Evolutionary conservation across 2,797 vertebrate genomes (phyloP).

Genomic region (Australoheros facetus): DNA sequence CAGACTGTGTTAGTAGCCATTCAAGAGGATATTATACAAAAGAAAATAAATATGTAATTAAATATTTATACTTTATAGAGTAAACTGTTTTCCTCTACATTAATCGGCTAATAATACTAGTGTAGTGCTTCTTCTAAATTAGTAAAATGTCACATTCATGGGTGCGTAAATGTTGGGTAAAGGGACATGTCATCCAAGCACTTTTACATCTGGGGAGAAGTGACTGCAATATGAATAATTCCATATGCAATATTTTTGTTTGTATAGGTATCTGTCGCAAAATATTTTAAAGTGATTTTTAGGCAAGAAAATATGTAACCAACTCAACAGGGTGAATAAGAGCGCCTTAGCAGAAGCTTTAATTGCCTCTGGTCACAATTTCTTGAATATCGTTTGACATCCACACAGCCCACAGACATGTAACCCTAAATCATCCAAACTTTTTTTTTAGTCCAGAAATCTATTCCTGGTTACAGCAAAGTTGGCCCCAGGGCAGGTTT

Average conservation of each 20-base stretch:
- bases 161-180: constrained; percentile 43
- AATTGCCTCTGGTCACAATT: not conserved
- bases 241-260: not conserved
- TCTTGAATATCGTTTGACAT: not conserved
- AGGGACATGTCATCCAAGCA: constrained; percentile 44
- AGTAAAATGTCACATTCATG: constrained; percentile 65
- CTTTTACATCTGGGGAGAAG: constrained; percentile 25
- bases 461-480: constrained; percentile 26
- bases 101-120: constrained; percentile 26
- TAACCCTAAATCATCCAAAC: constrained; percentile 1
- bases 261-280: not conserved
- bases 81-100: constrained; percentile 17
- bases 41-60: constrained; percentile 48
- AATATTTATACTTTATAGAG: constrained; percentile 53
- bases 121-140: constrained; percentile 17
- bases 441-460: constrained; percentile 10
- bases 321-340: not conserved
- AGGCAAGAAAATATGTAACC: not conserved
- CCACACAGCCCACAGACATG: constrained; percentile 3
- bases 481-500: not conserved
- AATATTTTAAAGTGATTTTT: constrained; percentile 5
- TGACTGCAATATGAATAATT: constrained; percentile 11
- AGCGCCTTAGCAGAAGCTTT: not conserved
- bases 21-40: constrained; percentile 35
- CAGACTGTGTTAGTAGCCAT: constrained; percentile 17